Conservation (phyloP, 2,888 invertebrate genomes). For the Sisyra terminalis region DNA sequence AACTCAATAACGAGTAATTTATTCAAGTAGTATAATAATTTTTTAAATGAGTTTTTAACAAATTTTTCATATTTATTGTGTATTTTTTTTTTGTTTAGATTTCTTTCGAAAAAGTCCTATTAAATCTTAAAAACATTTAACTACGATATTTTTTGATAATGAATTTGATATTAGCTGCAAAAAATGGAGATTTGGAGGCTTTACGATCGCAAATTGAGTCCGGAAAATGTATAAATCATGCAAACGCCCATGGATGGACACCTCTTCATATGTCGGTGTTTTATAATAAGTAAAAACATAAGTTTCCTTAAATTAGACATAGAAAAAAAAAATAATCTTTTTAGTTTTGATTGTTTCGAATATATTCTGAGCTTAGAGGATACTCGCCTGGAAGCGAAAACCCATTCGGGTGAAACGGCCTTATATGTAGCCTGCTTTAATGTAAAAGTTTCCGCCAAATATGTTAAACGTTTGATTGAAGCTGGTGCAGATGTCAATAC, state of each 20-base stretch:
- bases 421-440: conserved; percentile 8
- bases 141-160: too few species aligned
- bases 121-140: too few species aligned
- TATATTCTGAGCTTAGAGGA: conserved; percentile 6
- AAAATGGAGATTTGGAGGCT: conserved; percentile 2
- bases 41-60: too few species aligned
- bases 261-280: conserved; percentile 2
- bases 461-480: conserved; percentile 5
- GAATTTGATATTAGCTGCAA: neutral
- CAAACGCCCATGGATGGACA: conserved; percentile 4
- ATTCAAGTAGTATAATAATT: too few species aligned
- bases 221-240: conserved; percentile 5
- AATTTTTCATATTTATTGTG: too few species aligned
- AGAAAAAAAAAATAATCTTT: neutral
- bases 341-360: conserved; percentile 8
- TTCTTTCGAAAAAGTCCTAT: too few species aligned
- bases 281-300: conserved; percentile 3
- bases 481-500: conserved; percentile 9
- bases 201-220: neutral
- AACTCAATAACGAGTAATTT: too few species aligned
- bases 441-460: neutral
- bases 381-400: conserved; percentile 6
- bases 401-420: conserved; percentile 8
- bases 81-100: too few species aligned
- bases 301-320: neutral